A percentile compares a stretch with the other conserved stretches of the same genome.
These are phyloP conservation scores for Gobiocypris rarus DNA, from an alignment of 2,113 vertebrate species.

Conservation along the genomic window DNA sequence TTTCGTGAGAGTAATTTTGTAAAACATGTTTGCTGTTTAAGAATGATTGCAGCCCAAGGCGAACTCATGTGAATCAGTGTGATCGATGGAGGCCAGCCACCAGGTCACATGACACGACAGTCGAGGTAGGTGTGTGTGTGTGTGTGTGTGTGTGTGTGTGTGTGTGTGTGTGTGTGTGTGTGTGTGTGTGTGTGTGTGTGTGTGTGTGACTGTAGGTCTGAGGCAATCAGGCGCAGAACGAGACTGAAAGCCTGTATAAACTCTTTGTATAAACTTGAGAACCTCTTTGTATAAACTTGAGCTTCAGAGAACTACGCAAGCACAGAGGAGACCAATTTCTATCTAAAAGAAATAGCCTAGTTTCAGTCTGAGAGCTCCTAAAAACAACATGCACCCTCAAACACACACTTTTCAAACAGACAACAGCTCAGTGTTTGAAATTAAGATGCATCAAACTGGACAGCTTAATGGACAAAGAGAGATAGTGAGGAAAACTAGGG, in stretches of 20 bases:
- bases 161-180: too few relatives aligned
- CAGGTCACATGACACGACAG: constrained; percentile 24
- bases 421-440: constrained; percentile 13
- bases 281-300: constrained; percentile 28
- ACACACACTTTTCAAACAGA: background rate
- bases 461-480: too few relatives aligned
- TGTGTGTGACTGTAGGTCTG: background rate
- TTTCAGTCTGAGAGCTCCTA: background rate
- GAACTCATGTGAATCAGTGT: constrained; percentile 38
- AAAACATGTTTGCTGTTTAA: background rate
- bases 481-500: too few relatives aligned
- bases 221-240: background rate
- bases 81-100: background rate
- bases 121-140: background rate
- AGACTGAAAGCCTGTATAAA: constrained; percentile 16
- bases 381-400: constrained; percentile 2
- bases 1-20: too few relatives aligned
- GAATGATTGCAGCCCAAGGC: constrained; percentile 4
- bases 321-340: background rate
- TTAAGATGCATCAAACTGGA: too few relatives aligned
- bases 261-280: constrained; percentile 26
- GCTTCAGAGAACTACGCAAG: background rate
- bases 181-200: too few relatives aligned
- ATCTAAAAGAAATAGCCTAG: constrained; percentile 5
- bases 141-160: too few relatives aligned